Evolutionary conservation across 1,140 invertebrate species (phyloP).

Genomic region (Berghia stephanieae): DNA sequence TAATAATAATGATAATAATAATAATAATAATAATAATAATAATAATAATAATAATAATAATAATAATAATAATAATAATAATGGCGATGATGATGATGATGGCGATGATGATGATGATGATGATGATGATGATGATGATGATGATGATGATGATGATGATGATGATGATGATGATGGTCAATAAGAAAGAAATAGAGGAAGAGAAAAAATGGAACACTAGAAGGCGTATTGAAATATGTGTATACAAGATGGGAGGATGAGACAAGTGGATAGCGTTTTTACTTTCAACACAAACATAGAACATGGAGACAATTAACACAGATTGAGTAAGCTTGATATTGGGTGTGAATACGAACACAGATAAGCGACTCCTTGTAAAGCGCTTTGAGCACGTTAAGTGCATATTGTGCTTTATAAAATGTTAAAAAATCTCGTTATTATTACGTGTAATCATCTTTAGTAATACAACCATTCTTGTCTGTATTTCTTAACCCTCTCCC

Average conservation of each 20-base stretch:
- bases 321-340: background rate
- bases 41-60: background rate
- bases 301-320: background rate
- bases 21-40: background rate
- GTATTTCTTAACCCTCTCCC: background rate
- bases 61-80: background rate
- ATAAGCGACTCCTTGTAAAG: too few relatives aligned
- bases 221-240: background rate
- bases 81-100: background rate
- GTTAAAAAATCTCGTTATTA: background rate
- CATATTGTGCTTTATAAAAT: too few relatives aligned
- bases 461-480: background rate
- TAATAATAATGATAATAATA: background rate
- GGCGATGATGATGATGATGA: background rate
- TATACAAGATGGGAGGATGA: background rate
- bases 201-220: background rate
- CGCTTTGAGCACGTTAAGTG: too few relatives aligned
- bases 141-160: too few relatives aligned
- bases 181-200: background rate
- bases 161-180: background rate
- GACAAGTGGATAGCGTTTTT: too few relatives aligned
- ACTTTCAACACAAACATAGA: too few relatives aligned
- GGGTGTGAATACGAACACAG: background rate
- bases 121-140: background rate
- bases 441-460: background rate